Conservation (phyloP, 2,888 invertebrate genomes). For the Phragmatobia fuliginosa region DNA sequence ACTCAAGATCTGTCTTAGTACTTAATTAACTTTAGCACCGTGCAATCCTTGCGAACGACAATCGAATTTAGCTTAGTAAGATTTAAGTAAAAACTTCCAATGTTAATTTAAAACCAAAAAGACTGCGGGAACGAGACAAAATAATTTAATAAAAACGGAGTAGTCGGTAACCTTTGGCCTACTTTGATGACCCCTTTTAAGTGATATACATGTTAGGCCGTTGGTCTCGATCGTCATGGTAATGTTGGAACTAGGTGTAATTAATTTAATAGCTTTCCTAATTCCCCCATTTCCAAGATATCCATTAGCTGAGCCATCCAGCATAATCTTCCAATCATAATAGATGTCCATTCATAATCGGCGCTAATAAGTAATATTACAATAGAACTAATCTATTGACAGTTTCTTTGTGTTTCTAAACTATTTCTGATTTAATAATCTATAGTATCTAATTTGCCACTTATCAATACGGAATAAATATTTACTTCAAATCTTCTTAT, state of each 20-base stretch:
- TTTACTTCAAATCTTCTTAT: not conserved
- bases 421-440: no score
- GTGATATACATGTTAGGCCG: conserved; percentile 1
- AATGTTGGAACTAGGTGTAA: conserved; percentile 6
- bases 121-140: not conserved
- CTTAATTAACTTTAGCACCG: not conserved
- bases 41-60: not conserved
- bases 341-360: not conserved
- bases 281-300: not conserved
- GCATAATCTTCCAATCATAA: not conserved
- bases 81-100: not conserved
- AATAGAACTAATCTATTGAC: not conserved
- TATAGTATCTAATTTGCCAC: not conserved
- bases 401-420: not conserved
- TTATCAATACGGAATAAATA: no score
- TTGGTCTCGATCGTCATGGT: conserved; percentile 3
- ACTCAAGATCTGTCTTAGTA: not conserved
- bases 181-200: conserved; percentile 1
- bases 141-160: not conserved
- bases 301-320: conserved; percentile 8
- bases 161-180: not conserved
- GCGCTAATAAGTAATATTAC: not conserved
- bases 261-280: conserved; percentile 8
- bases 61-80: not conserved
- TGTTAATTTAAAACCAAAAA: not conserved